Evolutionary conservation across 2,888 invertebrate genomes (phyloP), one percentile per base, ranked within the genome.

Genomic region (Leucophora obtusa): DNA sequence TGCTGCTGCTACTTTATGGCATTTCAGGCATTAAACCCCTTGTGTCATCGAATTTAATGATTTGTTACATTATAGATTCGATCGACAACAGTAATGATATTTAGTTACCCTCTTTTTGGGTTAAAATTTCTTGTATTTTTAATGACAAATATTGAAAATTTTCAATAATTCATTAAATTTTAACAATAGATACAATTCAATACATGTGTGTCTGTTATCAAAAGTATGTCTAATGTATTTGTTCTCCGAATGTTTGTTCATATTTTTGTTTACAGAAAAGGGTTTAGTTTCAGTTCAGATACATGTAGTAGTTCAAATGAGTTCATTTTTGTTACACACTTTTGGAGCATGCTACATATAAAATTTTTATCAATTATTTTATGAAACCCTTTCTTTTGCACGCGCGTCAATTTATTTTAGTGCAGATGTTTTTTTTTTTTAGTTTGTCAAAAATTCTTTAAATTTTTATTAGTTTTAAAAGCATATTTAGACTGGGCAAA

Each of bases 81-180:
- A 10, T n/a, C 15, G 35, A 51, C 50, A 60, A 33, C 24, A 70
- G 58, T 54, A 72, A 65, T 65, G 56, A 62, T 66, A 76, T 74
- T 33, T 47, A 60, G 70, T 78, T 66, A 75, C 68, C 72, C 73
- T 69, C 82, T 70, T 83, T 85, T 85, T 85, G 83, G 84, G 84
- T 84, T 82, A 83, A 86, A 86, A 84, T 82, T 85, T 84, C 83
- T 82, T 71, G 84, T 82, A 85, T 85, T 86, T 86, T 84, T 83
- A 85, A 82, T 84, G 79, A 85, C 86, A 87, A 84, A 63, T 69
- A 82, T 84, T 82, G 69, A 79, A 82, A 85, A 85, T 84, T 84
- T 85, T 84, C 83, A 82, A 82, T 83, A 83, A 82, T 81, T 84
- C 81, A 84, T 82, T 72, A 28, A 66, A 56, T 68, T 72, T 62